phyloP scores from a whole-genome alignment of 2,888 invertebrate genomes.

The Pyrrhosoma nymphula region DNA sequence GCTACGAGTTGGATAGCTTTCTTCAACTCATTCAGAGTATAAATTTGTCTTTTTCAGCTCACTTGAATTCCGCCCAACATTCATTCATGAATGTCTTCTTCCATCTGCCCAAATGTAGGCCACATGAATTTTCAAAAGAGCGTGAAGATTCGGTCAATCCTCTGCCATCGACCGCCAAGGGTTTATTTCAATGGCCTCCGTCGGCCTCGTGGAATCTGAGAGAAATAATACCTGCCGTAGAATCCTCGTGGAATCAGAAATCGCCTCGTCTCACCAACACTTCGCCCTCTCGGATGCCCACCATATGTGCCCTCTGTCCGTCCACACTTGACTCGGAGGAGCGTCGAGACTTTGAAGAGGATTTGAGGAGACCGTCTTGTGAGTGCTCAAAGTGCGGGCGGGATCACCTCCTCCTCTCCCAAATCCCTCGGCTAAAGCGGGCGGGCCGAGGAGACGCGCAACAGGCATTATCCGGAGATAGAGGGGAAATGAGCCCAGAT shows the following conservation, averaged over 20 bases:
- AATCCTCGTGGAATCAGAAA: neutral
- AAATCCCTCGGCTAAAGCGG: neutral
- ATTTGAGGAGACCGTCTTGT: neutral
- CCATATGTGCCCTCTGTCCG: neutral
- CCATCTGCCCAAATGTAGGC: neutral
- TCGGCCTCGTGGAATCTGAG: neutral
- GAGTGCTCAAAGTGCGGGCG: neutral
- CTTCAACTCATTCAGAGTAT: too few relatives aligned
- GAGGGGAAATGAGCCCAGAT: neutral
- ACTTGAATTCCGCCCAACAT: neutral
- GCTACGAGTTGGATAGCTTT: too few relatives aligned
- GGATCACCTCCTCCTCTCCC: neutral
- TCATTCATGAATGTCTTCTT: neutral
- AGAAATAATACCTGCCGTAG: neutral
- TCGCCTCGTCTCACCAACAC: neutral
- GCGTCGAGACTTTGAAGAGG: neutral
- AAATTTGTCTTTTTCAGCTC: too few relatives aligned
- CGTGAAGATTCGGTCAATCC: neutral
- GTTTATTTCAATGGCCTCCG: neutral
- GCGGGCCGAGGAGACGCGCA: neutral
- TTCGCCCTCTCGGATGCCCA: neutral
- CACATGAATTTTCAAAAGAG: neutral
- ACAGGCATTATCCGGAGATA: neutral
- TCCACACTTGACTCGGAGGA: neutral
- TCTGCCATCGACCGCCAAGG: neutral